Percentiles rank a stretch among this genome's conserved stretches.
These are phyloP conservation scores for Kryphioiulus occultus DNA, from an alignment of 2,888 invertebrate genomes.

Conservation along the genomic window DNA sequence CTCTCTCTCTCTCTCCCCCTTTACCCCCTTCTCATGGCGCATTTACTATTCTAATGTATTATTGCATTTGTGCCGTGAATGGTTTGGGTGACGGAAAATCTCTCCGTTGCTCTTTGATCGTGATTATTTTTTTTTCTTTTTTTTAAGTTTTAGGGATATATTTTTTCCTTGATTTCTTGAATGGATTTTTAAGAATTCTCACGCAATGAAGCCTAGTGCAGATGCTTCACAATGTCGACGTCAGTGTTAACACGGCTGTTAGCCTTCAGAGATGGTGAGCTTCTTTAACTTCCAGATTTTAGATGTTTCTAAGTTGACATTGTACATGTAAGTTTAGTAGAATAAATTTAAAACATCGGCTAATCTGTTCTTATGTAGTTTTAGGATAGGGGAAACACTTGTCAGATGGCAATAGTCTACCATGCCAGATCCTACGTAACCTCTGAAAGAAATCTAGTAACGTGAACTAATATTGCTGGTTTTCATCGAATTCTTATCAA, in stretches of 20 bases:
- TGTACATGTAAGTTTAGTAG: slow-evolving; percentile 50
- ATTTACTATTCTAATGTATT: slow-evolving; percentile 26
- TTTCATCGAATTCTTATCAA: no score
- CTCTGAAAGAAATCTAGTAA: no score
- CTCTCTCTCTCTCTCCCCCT: not conserved
- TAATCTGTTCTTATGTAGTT: slow-evolving; percentile 33
- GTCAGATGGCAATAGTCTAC: not conserved
- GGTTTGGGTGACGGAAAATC: not conserved
- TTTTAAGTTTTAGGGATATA: slow-evolving; percentile 23
- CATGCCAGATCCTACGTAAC: not conserved
- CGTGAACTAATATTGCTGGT: no score
- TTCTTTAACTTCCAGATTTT: slow-evolving; percentile 49
- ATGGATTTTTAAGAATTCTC: slow-evolving; percentile 11
- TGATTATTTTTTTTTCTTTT: not conserved
- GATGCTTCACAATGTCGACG: slow-evolving; percentile 20
- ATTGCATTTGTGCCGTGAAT: slow-evolving; percentile 35
- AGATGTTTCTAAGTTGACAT: slow-evolving; percentile 49
- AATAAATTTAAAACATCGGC: slow-evolving; percentile 51
- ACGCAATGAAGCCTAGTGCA: not conserved
- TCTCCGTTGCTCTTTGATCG: not conserved
- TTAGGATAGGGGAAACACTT: not conserved
- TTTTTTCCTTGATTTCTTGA: slow-evolving; percentile 7
- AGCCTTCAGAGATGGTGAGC: slow-evolving; percentile 31
- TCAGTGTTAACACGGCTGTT: slow-evolving; percentile 4
- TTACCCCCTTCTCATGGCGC: not conserved